Percentiles rank a stretch among this genome's conserved stretches.
phyloP scores from a whole-genome alignment of 2,113 vertebrate genomes.

The Toxotes jaculatrix region DNA sequence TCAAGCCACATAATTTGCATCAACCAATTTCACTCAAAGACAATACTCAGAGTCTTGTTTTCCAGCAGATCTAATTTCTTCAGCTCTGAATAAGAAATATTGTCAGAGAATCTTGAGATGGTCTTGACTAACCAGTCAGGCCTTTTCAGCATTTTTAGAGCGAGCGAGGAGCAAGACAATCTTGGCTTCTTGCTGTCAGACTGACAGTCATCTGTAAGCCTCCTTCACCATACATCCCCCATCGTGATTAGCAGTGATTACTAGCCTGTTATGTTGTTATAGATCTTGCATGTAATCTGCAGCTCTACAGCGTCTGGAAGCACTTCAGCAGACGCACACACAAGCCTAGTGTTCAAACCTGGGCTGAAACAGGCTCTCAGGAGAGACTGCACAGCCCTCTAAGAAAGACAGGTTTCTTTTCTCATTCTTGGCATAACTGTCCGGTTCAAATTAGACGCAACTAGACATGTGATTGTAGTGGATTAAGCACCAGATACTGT shows the following conservation, averaged over 20 bases:
- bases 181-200: conserved; percentile 35
- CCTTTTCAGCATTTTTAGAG: neutral
- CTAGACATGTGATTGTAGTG: conserved; percentile 44
- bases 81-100: conserved; percentile 33
- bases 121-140: conserved; percentile 18
- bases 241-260: conserved; percentile 68
- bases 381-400: conserved; percentile 49
- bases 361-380: conserved; percentile 51
- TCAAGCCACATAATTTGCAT: conserved; percentile 43
- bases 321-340: conserved; percentile 73
- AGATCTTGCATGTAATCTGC: conserved; percentile 57
- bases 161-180: neutral
- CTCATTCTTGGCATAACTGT: conserved; percentile 46
- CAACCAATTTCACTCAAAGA: conserved; percentile 37
- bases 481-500: conserved; percentile 43
- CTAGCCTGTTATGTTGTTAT: conserved; percentile 54
- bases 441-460: conserved; percentile 43
- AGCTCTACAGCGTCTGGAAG: conserved; percentile 78
- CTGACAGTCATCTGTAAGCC: conserved; percentile 56
- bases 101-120: conserved; percentile 24
- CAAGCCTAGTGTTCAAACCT: conserved; percentile 64
- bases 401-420: conserved; percentile 23
- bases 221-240: conserved; percentile 46
- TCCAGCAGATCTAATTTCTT: conserved; percentile 37
- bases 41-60: conserved; percentile 39